phyloP scores from a whole-genome alignment of 2,113 vertebrate genomes.

The Dasypus novemcinctus region DNA sequence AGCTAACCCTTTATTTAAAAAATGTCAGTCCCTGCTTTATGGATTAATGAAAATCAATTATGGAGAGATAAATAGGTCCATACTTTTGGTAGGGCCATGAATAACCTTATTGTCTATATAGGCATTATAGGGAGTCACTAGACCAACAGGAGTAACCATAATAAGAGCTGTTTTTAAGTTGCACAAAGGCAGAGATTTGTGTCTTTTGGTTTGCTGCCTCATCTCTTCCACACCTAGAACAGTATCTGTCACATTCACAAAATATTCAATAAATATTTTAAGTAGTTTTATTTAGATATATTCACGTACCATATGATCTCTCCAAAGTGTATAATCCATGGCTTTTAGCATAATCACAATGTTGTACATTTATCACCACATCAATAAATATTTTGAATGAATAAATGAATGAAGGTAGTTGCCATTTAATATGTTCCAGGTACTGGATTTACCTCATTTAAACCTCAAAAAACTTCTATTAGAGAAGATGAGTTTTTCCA shows the following conservation, averaged over 20 bases:
- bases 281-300: not conserved
- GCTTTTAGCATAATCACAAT: too few species aligned
- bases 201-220: not conserved
- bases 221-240: not conserved
- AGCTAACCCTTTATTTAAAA: not conserved
- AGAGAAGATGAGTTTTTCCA: not conserved
- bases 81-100: not conserved
- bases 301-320: too few species aligned
- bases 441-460: slow-evolving; percentile 3
- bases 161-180: not conserved
- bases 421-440: not conserved
- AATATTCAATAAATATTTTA: too few species aligned
- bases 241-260: not conserved
- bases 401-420: not conserved
- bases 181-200: not conserved
- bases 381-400: not conserved
- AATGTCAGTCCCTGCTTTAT: not conserved
- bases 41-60: not conserved
- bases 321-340: too few species aligned
- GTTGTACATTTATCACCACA: too few species aligned
- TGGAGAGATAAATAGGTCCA: not conserved
- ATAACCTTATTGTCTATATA: not conserved
- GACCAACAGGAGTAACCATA: not conserved
- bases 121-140: not conserved
- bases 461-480: not conserved